These are phyloP conservation scores for Chloroceryle aenea DNA, from an alignment of 2,113 vertebrate genomes.

Conservation along the genomic window DNA sequence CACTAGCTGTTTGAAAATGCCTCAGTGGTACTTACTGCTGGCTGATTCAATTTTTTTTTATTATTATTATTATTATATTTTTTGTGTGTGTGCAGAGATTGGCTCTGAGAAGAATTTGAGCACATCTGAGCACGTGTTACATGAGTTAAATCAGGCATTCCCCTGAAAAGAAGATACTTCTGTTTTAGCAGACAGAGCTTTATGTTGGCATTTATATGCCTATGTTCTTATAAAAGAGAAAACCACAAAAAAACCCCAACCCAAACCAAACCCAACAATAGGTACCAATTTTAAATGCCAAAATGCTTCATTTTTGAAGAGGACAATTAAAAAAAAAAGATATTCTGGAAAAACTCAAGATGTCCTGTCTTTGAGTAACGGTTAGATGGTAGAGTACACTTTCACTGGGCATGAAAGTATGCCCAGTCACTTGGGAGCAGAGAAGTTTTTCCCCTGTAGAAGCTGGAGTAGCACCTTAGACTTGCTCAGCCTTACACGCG, in stretches of 20 bases:
- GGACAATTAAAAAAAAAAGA: not conserved
- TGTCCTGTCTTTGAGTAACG: not conserved
- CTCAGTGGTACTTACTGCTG: not conserved
- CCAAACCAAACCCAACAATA: not conserved
- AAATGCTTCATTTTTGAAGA: not conserved
- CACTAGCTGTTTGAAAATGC: not conserved
- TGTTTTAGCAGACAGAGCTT: not conserved
- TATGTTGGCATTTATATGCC: not conserved
- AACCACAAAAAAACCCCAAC: too few species aligned
- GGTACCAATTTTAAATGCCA: not conserved
- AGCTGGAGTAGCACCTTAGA: not conserved
- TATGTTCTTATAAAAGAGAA: not conserved
- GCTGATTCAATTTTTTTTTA: not conserved
- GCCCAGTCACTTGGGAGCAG: not conserved
- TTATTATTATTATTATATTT: not conserved
- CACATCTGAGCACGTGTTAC: not conserved
- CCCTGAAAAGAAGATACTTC: not conserved
- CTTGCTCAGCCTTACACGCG: not conserved
- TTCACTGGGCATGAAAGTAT: not conserved
- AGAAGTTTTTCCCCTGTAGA: not conserved
- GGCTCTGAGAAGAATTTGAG: not conserved
- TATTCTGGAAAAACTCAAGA: not conserved
- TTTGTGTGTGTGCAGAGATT: not conserved
- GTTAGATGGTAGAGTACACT: not conserved
- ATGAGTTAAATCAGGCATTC: not conserved